Evolutionary conservation across 2,888 invertebrate species (phyloP), one percentile per base, ranked within the genome.

Genomic region (Heteropelma amictum): DNA sequence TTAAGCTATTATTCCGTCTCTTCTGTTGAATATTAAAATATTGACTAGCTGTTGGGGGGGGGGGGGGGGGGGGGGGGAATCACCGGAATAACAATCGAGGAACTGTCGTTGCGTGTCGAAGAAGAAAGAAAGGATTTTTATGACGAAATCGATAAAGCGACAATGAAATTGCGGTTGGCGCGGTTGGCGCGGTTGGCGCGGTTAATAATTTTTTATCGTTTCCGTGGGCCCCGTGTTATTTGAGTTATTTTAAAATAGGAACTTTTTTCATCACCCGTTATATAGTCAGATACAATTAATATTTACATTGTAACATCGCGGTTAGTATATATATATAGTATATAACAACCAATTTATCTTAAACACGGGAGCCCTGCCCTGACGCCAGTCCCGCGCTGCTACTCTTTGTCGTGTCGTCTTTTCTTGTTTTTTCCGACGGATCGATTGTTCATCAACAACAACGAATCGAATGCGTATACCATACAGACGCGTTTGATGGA

Each of bases 201-300:
- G n/a, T n/a, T n/a, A n/a, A n/a, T n/a, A n/a, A n/a, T n/a, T 23
- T 17, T 68, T 73, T 30, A 58, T 69, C 35, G 33, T 12, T 56
- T 35, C 47, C 5, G 10, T 35, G 56, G 75, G 80, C 81, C 80
- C 78, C 77, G 81, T 79, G 80, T 79, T 80, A 79, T 83, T 87
- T n/a, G n/a, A n/a, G n/a, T n/a, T n/a, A n/a, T n/a, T n/a, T n/a
- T 81, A 85, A 87, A 86, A 88, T 89, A 89, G 89, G 88, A 89
- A 89, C 88, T 88, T 87, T 87, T 78, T 87, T 81, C 81, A 88
- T 89, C 88, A 88, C 86, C 81, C 83, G 78, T 77, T 67, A 80
- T 79, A 72, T 70, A 80, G 77, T 79, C 79, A 78, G 72, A 79
- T 76, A 80, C 72, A 81, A 82, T 81, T 81, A 84, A 81, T 86